Evolutionary conservation across 2,888 invertebrate genomes (phyloP).

Genomic region (Drosophila borealis): DNA sequence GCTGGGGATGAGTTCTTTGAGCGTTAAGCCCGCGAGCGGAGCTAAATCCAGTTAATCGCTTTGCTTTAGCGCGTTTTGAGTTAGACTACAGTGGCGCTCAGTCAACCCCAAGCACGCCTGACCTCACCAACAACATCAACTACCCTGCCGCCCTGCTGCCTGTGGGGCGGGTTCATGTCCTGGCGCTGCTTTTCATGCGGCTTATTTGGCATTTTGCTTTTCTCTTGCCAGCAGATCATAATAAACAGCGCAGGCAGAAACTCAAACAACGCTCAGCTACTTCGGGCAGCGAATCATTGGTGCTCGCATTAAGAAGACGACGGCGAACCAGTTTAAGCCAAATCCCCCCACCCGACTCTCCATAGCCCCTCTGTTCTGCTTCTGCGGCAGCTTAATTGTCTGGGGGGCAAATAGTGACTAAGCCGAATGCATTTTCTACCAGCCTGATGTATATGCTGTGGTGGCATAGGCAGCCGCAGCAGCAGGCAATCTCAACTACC

Average conservation of each 20-base stretch:
- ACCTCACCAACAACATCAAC: neutral
- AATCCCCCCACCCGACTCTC: neutral
- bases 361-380: neutral
- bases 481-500: slow-evolving; percentile 50
- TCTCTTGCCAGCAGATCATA: slow-evolving; percentile 63
- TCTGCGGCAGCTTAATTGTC: slow-evolving; percentile 43
- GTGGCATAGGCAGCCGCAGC: slow-evolving; percentile 24
- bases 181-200: slow-evolving; percentile 53
- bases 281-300: slow-evolving; percentile 47
- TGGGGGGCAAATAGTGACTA: slow-evolving; percentile 61
- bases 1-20: slow-evolving; percentile 10
- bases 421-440: slow-evolving; percentile 62
- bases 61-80: slow-evolving; percentile 47
- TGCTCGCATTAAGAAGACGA: slow-evolving; percentile 20
- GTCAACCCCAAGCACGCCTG: neutral
- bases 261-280: slow-evolving; percentile 34
- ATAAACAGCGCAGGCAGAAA: slow-evolving; percentile 48
- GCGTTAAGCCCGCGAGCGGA: slow-evolving; percentile 12
- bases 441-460: slow-evolving; percentile 33
- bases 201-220: slow-evolving; percentile 73
- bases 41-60: slow-evolving; percentile 57
- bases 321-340: slow-evolving; percentile 49
- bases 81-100: slow-evolving; percentile 29
- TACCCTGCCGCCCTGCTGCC: neutral
- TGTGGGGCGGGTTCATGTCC: slow-evolving; percentile 37